Evolutionary conservation across 2,113 vertebrate species (phyloP), one percentile per base, ranked within the genome.

Genomic region (Pteropus alecto): DNA sequence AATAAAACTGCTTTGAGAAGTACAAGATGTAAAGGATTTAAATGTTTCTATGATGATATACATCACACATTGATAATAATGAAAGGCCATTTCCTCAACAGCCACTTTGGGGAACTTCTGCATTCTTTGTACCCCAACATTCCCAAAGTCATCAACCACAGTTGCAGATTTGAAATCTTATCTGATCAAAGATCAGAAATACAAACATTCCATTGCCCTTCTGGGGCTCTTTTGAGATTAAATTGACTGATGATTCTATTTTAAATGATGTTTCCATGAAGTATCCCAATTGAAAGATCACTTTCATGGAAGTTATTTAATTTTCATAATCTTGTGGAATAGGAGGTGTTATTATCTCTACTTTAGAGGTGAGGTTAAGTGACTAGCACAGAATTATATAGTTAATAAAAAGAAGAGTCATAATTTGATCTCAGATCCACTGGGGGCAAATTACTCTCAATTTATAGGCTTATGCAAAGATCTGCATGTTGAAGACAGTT

Each of bases 221-320:
- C 83, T 61, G 38, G 51, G 46, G 16, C 35, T 88, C 61, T 82
- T 91, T 63, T 93, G 46, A 94, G 82, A 90, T 86, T 90, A 91
- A 93, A 7, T 7, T 81, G 77, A 46, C 58, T 77, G 54, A 61
- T 46, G 43, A 79, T 93, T 93, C 56, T 91, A 3, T 56, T 96
- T 92, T 78, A 95, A 93, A 83, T 76, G 68, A 84, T n/a, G 30
- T 56, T 97, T 92, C 38, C 46, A 76, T 35, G 58, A 90, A 94
- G 67, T n/a, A 77, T 77, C n/a, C 35, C 56, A 83, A 24, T 61
- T 78, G 65, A 61, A 9, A 83, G 48, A 78, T 35, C 24, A 58
- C 14, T 61, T 96, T 96, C 63, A 92, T 79, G 43, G 30, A 92
- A 96, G n/a, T 79, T 78, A 61, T 73, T 81, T 95, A 85, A 87